Percentiles rank a stretch among this genome's conserved stretches.
These are phyloP conservation scores for Isoperla grammatica DNA, from an alignment of 2,888 invertebrate genomes.

Conservation along the genomic window DNA sequence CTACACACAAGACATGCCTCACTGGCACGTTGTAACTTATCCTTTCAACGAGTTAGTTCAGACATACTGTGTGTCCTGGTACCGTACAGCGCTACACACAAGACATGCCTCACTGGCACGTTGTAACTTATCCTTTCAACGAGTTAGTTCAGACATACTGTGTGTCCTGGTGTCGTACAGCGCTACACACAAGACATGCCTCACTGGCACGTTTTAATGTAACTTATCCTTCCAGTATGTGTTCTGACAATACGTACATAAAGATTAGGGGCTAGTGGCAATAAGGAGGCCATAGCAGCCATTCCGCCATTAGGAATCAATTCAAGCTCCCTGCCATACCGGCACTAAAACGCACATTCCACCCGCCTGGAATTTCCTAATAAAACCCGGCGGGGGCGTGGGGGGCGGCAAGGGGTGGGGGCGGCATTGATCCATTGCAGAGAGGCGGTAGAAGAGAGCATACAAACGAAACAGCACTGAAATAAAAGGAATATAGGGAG, in stretches of 20 bases:
- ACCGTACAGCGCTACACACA: no score
- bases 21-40: no score
- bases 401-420: constrained; percentile 19
- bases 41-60: no score
- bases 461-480: constrained; percentile 5
- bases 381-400: constrained; percentile 27
- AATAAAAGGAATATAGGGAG: neutral
- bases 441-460: constrained; percentile 6
- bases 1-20: no score
- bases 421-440: constrained; percentile 28
- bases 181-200: no score
- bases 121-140: no score
- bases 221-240: constrained; percentile 8
- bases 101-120: no score
- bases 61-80: no score
- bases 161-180: no score
- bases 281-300: constrained; percentile 22
- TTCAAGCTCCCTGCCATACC: constrained; percentile 23
- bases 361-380: constrained; percentile 31
- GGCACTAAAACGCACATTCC: constrained; percentile 31
- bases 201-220: no score
- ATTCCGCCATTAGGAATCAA: constrained; percentile 31
- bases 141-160: no score
- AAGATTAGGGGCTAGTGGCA: constrained; percentile 27
- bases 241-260: constrained; percentile 23